These are phyloP conservation scores for Novumbra hubbsi DNA, from an alignment of 2,797 vertebrate species.

Conservation along the genomic window DNA sequence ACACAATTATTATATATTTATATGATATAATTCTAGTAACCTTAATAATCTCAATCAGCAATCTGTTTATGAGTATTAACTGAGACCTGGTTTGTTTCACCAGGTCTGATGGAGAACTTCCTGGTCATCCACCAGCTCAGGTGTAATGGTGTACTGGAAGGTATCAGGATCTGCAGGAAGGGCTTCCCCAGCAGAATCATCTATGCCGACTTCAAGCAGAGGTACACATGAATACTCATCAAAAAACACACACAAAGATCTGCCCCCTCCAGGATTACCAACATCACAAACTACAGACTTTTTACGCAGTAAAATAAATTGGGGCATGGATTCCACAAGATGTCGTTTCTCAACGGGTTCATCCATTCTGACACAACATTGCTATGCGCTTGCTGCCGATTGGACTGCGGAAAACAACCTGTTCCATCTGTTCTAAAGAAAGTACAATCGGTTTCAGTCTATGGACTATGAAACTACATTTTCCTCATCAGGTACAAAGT, in stretches of 20 bases:
- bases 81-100: not conserved
- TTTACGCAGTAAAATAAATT: no score
- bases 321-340: no score
- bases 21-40: not conserved
- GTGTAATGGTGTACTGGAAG: constrained; percentile 83
- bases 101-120: constrained; percentile 82
- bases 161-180: constrained; percentile 83
- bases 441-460: no score
- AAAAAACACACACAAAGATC: not conserved
- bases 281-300: no score
- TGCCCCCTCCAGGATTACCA: no score
- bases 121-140: constrained; percentile 84
- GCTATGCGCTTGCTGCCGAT: no score
- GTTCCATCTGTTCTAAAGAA: no score
- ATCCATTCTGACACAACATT: no score
- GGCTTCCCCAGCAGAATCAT: constrained; percentile 83
- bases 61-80: not conserved
- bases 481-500: constrained; percentile 19
- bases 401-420: no score
- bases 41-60: not conserved
- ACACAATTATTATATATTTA: no score
- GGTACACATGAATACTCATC: constrained; percentile 43
- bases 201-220: constrained; percentile 82
- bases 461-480: not conserved
- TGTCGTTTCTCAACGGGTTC: no score